A percentile compares a stretch with the other conserved stretches of the same genome.
Conservation (phyloP, 2,113 vertebrate genomes). For the Lophotis ruficrista region DNA sequence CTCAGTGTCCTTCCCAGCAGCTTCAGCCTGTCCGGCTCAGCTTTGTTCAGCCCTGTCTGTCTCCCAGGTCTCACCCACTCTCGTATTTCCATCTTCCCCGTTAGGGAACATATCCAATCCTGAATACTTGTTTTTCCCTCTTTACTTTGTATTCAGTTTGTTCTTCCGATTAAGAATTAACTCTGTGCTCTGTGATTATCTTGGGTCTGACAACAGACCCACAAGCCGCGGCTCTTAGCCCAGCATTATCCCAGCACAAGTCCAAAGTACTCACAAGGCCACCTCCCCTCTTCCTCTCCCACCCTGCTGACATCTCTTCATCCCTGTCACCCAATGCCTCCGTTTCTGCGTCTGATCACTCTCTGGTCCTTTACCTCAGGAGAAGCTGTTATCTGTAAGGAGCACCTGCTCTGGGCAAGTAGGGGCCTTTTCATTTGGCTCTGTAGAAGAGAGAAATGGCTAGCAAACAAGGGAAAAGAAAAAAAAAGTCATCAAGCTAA, state of each 20-base stretch:
- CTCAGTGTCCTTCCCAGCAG: neutral
- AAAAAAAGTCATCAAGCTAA: neutral
- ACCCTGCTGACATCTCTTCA: neutral
- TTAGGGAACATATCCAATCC: neutral
- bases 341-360: fast-evolving
- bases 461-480: neutral
- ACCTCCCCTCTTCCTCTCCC: neutral
- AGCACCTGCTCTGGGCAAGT: fast-evolving
- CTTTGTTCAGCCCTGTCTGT: neutral
- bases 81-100: neutral
- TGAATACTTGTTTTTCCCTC: neutral
- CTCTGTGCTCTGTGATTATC: neutral
- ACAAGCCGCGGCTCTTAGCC: fast-evolving
- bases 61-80: neutral
- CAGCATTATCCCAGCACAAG: neutral
- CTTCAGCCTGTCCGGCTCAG: neutral
- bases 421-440: neutral
- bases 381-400: neutral
- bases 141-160: neutral
- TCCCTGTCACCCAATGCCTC: neutral
- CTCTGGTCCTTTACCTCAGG: neutral
- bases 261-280: neutral
- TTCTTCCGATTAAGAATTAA: neutral
- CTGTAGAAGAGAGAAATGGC: neutral
- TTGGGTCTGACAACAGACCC: neutral